These are phyloP conservation scores for Diplazon laetatorius DNA, from an alignment of 2,888 invertebrate genomes.

Conservation along the genomic window DNA sequence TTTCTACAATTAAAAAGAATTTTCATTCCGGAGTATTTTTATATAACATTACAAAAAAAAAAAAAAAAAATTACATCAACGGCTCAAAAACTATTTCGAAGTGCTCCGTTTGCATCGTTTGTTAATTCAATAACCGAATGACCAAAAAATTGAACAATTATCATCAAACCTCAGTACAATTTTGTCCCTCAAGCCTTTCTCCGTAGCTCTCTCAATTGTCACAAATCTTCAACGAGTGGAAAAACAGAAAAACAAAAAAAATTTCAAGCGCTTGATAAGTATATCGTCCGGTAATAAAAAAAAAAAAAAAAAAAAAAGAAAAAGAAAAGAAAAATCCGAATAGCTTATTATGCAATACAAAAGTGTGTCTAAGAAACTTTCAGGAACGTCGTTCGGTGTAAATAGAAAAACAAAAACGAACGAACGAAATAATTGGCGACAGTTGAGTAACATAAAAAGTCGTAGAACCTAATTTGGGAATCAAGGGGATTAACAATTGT, in stretches of 20 bases:
- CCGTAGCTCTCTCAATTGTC: slow-evolving; percentile 8
- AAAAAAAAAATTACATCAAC: neutral
- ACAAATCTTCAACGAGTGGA: slow-evolving; percentile 13
- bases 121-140: too few relatives aligned
- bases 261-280: slow-evolving; percentile 23
- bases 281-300: slow-evolving; percentile 30
- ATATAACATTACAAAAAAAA: neutral
- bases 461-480: neutral
- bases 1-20: too few relatives aligned
- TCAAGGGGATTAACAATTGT: slow-evolving; percentile 3
- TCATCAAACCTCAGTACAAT: neutral
- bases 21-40: too few relatives aligned
- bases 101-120: too few relatives aligned
- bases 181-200: neutral
- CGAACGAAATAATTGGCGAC: slow-evolving; percentile 8
- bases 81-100: slow-evolving; percentile 33
- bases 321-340: slow-evolving; percentile 1
- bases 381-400: slow-evolving; percentile 4
- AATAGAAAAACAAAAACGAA: slow-evolving; percentile 22
- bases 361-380: slow-evolving; percentile 11
- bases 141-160: too few relatives aligned
- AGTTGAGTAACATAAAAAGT: slow-evolving; percentile 26
- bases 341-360: slow-evolving; percentile 10
- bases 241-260: neutral
- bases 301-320: slow-evolving; percentile 24